Percentiles rank a stretch among this genome's conserved stretches.
phyloP scores from a whole-genome alignment of 2,888 invertebrate species.

The Julus scanicus region DNA sequence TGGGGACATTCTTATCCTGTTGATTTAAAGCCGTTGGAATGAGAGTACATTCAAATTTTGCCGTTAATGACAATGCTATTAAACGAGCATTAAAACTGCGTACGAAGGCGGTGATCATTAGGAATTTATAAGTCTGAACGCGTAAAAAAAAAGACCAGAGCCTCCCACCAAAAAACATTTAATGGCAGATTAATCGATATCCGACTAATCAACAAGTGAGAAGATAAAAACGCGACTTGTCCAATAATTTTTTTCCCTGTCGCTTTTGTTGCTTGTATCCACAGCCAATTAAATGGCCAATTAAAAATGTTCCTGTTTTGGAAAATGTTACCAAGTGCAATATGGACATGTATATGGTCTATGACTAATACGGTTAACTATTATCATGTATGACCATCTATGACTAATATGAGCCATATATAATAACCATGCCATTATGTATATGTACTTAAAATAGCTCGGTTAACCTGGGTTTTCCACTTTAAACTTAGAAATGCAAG shows the following conservation, averaged over 20 bases:
- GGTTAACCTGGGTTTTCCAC: no score
- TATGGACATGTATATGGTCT: no score
- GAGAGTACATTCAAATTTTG: not conserved
- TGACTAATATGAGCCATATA: no score
- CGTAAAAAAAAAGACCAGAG: not conserved
- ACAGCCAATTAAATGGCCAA: no score
- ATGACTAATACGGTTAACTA: no score
- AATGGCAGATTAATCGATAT: constrained; percentile 38
- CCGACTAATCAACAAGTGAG: constrained; percentile 17
- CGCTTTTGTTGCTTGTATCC: not conserved
- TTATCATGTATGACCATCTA: no score
- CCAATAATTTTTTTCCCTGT: not conserved
- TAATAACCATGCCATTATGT: no score
- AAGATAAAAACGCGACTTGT: not conserved
- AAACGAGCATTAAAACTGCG: not conserved
- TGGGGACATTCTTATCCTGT: not conserved
- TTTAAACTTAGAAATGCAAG: no score
- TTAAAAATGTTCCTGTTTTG: no score
- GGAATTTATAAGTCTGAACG: not conserved
- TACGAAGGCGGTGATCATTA: not conserved
- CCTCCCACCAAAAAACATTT: not conserved
- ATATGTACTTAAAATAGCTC: no score
- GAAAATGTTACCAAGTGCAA: no score
- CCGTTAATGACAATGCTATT: not conserved
- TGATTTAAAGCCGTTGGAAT: not conserved